A percentile compares a stretch with the other conserved stretches of the same genome.
Conservation (phyloP, 2,888 invertebrate species). For the Dynastes grantii region DNA sequence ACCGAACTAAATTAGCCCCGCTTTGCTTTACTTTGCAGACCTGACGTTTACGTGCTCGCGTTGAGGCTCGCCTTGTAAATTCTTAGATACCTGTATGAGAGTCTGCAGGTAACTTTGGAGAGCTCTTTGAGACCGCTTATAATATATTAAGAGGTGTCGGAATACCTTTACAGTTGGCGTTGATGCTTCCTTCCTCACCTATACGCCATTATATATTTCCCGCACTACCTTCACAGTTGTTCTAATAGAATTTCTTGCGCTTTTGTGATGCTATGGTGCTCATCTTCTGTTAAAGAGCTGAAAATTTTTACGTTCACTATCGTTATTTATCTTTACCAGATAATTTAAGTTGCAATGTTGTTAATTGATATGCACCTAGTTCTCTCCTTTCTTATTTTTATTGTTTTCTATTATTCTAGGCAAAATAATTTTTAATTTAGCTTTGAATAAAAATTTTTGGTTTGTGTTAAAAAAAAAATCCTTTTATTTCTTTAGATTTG, state of each 20-base stretch:
- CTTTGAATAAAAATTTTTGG: too few relatives aligned
- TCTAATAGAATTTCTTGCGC: constrained; percentile 19
- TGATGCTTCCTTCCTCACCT: constrained; percentile 7
- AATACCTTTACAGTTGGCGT: constrained; percentile 18
- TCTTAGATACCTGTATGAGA: background rate
- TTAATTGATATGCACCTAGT: too few relatives aligned
- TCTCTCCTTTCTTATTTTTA: too few relatives aligned
- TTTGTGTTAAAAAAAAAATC: too few relatives aligned
- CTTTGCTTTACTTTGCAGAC: constrained; percentile 1
- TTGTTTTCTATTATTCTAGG: too few relatives aligned
- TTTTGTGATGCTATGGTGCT: background rate
- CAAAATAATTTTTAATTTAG: too few relatives aligned
- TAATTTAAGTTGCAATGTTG: too few relatives aligned
- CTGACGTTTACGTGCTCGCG: background rate
- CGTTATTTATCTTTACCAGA: too few relatives aligned
- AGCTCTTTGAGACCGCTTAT: constrained; percentile 31
- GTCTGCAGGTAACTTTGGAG: constrained; percentile 25
- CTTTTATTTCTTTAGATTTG: too few relatives aligned
- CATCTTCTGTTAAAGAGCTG: background rate
- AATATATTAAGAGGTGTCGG: constrained; percentile 38
- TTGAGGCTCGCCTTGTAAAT: constrained; percentile 11
- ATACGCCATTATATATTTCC: too few relatives aligned
- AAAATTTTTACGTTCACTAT: too few relatives aligned
- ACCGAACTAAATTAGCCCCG: constrained; percentile 33
- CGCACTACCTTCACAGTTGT: background rate